These are phyloP conservation scores for Bettongia penicillata DNA, from an alignment of 2,113 vertebrate genomes.

Conservation along the genomic window DNA sequence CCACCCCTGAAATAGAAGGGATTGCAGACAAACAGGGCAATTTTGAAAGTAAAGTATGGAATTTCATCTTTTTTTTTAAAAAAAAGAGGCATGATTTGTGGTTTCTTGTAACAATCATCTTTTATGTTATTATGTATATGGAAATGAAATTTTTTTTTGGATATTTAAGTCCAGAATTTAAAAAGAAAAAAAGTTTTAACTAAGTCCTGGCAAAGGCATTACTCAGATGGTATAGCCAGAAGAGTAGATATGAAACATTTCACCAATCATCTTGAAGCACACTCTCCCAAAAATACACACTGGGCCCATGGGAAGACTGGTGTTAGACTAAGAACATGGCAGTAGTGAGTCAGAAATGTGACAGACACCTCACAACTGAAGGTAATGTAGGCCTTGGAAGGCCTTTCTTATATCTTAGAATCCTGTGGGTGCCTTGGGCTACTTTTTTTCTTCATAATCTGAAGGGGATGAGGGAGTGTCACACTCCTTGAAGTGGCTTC, in stretches of 20 bases:
- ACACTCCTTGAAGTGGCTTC: neutral
- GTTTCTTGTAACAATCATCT: neutral
- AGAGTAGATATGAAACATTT: neutral
- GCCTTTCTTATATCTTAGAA: neutral
- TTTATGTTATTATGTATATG: neutral
- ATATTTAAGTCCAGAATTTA: neutral
- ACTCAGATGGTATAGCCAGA: neutral
- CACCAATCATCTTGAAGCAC: neutral
- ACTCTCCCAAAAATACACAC: no score
- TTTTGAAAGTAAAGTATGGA: neutral
- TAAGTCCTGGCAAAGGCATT: neutral
- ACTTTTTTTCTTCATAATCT: no score
- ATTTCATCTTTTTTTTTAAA: neutral
- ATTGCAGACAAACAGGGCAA: neutral
- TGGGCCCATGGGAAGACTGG: neutral
- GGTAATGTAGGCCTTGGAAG: neutral
- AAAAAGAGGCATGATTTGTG: neutral
- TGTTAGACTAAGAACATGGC: neutral
- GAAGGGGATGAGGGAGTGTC: neutral
- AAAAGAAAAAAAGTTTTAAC: neutral
- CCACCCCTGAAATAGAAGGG: no score
- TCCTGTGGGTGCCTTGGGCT: neutral
- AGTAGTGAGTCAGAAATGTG: no score
- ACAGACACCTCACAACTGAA: neutral
- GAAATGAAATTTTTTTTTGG: neutral